These are phyloP conservation scores for Sycophila texana DNA, from an alignment of 2,888 invertebrate genomes.

Conservation along the genomic window DNA sequence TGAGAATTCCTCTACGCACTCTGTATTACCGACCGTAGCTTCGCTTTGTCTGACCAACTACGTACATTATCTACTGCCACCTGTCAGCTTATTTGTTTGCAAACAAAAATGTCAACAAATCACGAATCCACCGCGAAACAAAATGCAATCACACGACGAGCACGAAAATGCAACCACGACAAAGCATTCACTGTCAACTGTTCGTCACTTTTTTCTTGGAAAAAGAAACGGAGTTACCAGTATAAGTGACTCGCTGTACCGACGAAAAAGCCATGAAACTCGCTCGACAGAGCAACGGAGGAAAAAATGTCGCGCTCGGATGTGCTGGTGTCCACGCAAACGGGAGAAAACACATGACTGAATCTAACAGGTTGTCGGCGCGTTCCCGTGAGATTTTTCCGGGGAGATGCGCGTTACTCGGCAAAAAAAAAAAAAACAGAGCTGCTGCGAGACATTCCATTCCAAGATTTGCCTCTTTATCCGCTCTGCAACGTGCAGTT, in stretches of 20 bases:
- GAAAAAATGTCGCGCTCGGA: slow-evolving; percentile 53
- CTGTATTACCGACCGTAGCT: slow-evolving; percentile 22
- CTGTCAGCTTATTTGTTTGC: background rate
- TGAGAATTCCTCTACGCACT: background rate
- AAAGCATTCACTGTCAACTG: background rate
- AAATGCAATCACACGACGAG: slow-evolving; percentile 27
- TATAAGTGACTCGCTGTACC: background rate
- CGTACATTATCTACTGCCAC: slow-evolving; percentile 17
- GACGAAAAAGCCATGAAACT: slow-evolving; percentile 8
- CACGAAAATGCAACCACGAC: background rate
- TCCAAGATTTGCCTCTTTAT: no score
- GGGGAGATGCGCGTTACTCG: no score
- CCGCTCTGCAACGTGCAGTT: no score
- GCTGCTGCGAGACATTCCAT: no score
- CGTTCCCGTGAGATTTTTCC: background rate
- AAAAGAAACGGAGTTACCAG: background rate
- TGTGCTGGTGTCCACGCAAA: background rate
- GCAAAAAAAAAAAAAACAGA: no score
- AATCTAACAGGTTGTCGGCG: slow-evolving; percentile 36
- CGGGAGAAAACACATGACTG: slow-evolving; percentile 8
- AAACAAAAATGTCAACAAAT: background rate
- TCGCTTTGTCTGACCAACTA: background rate
- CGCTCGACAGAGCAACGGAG: slow-evolving; percentile 65
- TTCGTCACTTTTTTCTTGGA: background rate
- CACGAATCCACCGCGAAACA: background rate